Evolutionary conservation across 2,797 vertebrate genomes (phyloP), one percentile per base, ranked within the genome.

Genomic region (Aplochiton taeniatus): DNA sequence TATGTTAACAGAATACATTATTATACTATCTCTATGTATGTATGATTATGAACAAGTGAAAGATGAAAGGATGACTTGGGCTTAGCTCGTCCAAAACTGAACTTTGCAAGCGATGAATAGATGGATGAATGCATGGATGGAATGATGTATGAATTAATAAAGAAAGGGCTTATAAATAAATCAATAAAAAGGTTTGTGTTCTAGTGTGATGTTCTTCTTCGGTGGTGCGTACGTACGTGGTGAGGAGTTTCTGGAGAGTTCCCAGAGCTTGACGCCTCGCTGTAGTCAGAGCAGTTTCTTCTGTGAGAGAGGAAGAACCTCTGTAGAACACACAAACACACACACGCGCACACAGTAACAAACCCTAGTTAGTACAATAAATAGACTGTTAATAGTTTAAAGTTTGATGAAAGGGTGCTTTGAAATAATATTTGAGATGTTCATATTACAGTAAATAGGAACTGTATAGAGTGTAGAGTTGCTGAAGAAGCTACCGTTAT

Each of bases 251-350:
- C 85, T 0, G 86, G 80, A 8, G 83, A 87, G 18, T 58, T 74
- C 18, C 73, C 87, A 16, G 80, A 78, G 65, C 68, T 78, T 0
- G 79, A 67, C 1, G 59, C 47, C 0, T 90, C 87, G 0, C 74
- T 81, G 63, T 74, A 48, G 60, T 92, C 92, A 0, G 89, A 91
- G 11, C 78, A 6, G 11, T 88, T 89, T 60, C 90, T 87, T 68
- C 82, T 75, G 72, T 89, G 90, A 1, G 76, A 58, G 0, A 72
- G 80, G 50, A 66, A 20, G 52, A 87, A 88, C 0, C 49, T 87
- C 87, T 91, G 81, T 31, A 31, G 31, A 31, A 31, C 31, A 31
- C 31, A 31, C 45, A 50, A 19, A 19, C 31, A 55, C 49, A 58
- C 9, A 51, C 31, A 18, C 19, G 8, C 16, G 12, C 44, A 48